Evolutionary conservation across 2,888 invertebrate species (phyloP), one percentile per base, ranked within the genome.

Genomic region (Masnerella sp.): DNA sequence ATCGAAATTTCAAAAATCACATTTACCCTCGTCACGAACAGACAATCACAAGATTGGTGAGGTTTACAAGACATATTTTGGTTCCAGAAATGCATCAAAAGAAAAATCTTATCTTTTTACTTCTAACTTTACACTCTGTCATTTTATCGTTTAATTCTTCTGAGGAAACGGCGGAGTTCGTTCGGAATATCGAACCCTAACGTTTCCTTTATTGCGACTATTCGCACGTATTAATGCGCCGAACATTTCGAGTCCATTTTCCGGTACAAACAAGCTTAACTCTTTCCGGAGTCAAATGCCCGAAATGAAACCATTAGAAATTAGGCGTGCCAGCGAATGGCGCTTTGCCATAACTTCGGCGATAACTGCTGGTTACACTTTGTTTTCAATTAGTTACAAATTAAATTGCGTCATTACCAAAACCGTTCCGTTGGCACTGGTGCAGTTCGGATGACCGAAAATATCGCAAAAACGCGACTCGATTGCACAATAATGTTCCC

Each of bases 291-390:
- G 54, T 56, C 62, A 70, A 70, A 62, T 56, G 61, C 11, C 15
- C 56, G 47, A 54, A 56, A 28, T 62, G 43, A 54, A 61, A 62
- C 70, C 64, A 58, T 62, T 61, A 70, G 62, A 58, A 70, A 70
- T 62, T 64, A 64, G 62, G 36, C 32, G 17, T 8, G 42, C 8
- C 51, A 38, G 12, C 42, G 40, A 49, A 64, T 62, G 70, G 70
- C 62, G 42, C 22, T 25, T n/a, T 70, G 70, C 70, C 70, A 70
- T 70, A 51, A 70, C 28, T 18, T 11, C 4, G 32, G 14, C 28
- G 25, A 59, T 38, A 47, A 38, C 62, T 34, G 52, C 47, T 65
- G 49, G 28, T 49, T 67, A 58, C 22, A 56, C 49, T 67, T 58
- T 58, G 30, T 58, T 67, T 49, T 67, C 58, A 58, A 67, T 58